Evolutionary conservation across 2,113 vertebrate genomes (phyloP).

Genomic region (Salvelinus sp.): DNA sequence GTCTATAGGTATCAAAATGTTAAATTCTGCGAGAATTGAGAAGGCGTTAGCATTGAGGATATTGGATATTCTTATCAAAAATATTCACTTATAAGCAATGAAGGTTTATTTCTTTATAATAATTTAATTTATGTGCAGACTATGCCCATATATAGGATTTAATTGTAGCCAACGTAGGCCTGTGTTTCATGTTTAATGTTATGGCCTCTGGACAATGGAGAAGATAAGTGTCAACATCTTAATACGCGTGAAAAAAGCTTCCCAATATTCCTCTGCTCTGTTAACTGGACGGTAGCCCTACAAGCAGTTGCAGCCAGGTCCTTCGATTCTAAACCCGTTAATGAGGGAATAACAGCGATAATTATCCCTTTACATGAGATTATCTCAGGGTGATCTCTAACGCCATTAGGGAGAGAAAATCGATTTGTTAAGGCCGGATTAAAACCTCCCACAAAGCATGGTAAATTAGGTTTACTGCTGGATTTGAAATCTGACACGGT

Average conservation of each 20-base stretch:
- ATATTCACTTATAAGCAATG: no score
- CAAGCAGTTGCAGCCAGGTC: constrained; percentile 14
- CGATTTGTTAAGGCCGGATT: constrained; percentile 49
- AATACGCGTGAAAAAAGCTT: not conserved
- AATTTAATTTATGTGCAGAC: not conserved
- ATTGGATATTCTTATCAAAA: no score
- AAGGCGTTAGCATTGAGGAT: no score
- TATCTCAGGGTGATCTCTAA: constrained; percentile 54
- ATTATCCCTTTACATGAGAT: constrained; percentile 55
- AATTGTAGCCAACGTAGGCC: not conserved
- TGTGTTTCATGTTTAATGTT: not conserved
- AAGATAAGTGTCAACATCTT: not conserved
- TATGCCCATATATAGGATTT: not conserved
- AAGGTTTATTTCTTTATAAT: not conserved
- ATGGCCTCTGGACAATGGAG: not conserved
- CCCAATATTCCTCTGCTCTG: not conserved
- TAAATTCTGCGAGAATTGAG: no score
- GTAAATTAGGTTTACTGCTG: constrained; percentile 19
- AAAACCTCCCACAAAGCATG: constrained; percentile 39
- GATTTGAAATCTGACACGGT: constrained; percentile 1
- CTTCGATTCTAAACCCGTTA: constrained; percentile 55
- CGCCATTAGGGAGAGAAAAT: constrained; percentile 39
- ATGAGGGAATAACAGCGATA: constrained; percentile 55
- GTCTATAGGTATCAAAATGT: no score
- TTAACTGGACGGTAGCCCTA: constrained; percentile 9